Evolutionary conservation across 2,797 vertebrate genomes (phyloP).

Genomic region (Gymnothorax javanicus): DNA sequence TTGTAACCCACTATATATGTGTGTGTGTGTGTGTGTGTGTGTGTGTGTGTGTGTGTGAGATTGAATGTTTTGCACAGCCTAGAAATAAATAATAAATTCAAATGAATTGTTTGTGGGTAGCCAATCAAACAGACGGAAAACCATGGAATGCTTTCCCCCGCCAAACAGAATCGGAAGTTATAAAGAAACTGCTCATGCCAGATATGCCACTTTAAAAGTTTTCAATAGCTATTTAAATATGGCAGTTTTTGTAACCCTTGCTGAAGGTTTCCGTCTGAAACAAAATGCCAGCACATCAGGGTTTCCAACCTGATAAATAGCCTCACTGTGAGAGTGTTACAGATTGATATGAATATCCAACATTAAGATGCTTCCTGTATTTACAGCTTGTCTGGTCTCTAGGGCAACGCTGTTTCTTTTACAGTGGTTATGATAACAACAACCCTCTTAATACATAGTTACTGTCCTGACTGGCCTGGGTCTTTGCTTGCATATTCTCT

Average conservation of each 20-base stretch:
- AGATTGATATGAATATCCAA: constrained; percentile 8
- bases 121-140: neutral
- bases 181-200: neutral
- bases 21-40: too few relatives aligned
- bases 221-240: neutral
- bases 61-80: too few relatives aligned
- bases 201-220: neutral
- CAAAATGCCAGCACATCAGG: neutral
- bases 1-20: too few relatives aligned
- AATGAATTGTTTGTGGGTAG: neutral
- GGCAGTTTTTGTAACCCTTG: neutral
- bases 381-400: neutral
- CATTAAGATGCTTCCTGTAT: neutral
- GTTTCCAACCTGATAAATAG: constrained; percentile 9
- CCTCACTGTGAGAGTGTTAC: neutral
- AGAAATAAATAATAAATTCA: too few relatives aligned
- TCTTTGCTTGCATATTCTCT: neutral
- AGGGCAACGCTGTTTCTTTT: neutral
- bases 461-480: neutral
- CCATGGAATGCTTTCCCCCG: neutral
- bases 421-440: neutral
- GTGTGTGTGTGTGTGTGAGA: too few relatives aligned
- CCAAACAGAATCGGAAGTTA: constrained; percentile 5
- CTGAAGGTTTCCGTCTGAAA: too few relatives aligned
- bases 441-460: neutral